phyloP scores from a whole-genome alignment of 2,797 vertebrate genomes.

The Mallotus villosus region DNA sequence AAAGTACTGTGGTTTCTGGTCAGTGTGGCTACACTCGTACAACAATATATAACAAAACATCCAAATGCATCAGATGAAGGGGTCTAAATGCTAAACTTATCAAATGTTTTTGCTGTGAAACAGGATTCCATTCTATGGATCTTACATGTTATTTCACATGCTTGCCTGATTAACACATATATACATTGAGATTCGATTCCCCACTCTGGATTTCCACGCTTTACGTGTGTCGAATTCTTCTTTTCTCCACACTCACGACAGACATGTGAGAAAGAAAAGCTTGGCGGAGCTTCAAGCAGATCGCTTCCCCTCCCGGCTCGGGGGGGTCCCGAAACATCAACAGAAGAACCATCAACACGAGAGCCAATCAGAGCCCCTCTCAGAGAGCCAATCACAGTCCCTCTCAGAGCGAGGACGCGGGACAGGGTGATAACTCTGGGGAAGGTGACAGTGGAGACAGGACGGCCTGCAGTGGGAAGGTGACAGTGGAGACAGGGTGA shows the following conservation, averaged over 20 bases:
- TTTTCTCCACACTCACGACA: slow-evolving; percentile 17
- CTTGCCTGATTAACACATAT: neutral
- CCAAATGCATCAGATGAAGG: too few species aligned
- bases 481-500: too few species aligned
- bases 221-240: neutral
- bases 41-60: too few species aligned
- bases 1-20: neutral
- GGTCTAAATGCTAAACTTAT: too few species aligned
- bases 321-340: slow-evolving; percentile 37
- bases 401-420: slow-evolving; percentile 36
- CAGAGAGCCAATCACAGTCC: slow-evolving; percentile 25
- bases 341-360: slow-evolving; percentile 29
- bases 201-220: neutral
- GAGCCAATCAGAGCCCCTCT: slow-evolving; percentile 7
- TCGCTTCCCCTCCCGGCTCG: slow-evolving; percentile 19
- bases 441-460: slow-evolving; percentile 11
- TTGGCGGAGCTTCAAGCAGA: slow-evolving; percentile 20
- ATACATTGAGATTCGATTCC: slow-evolving; percentile 1
- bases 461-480: neutral
- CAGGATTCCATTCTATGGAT: neutral
- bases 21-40: too few species aligned
- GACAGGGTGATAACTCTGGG: slow-evolving; percentile 24
- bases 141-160: neutral
- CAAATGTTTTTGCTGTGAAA: neutral
- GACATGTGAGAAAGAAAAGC: slow-evolving; percentile 10